These are phyloP conservation scores for Ceriagrion tenellum DNA, from an alignment of 2,888 invertebrate species.

Conservation along the genomic window DNA sequence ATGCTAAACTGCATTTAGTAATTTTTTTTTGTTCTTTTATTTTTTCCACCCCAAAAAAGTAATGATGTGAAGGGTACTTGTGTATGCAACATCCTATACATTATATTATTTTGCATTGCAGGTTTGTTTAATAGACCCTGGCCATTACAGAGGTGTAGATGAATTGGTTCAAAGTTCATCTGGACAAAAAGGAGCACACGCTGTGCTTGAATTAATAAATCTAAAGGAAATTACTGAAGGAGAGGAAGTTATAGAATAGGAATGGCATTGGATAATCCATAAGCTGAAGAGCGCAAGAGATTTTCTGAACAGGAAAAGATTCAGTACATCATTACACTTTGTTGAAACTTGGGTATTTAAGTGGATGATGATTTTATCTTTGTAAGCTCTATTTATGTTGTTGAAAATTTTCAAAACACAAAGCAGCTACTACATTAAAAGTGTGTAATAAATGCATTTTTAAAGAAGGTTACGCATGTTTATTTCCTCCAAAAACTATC, in stretches of 20 bases:
- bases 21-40: too few species aligned
- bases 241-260: slow-evolving; percentile 86
- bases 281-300: too few species aligned
- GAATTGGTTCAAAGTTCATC: slow-evolving; percentile 92
- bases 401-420: background rate
- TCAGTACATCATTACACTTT: background rate
- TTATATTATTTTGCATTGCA: slow-evolving; percentile 73
- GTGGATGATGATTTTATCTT: too few species aligned
- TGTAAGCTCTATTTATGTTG: background rate
- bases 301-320: background rate
- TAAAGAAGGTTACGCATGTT: too few species aligned
- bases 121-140: slow-evolving; percentile 91
- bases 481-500: too few species aligned
- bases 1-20: too few species aligned
- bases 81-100: too few species aligned
- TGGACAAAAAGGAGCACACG: slow-evolving; percentile 87
- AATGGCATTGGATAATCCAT: background rate
- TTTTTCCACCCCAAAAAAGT: too few species aligned
- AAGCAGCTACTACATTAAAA: background rate
- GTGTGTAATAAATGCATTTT: background rate
- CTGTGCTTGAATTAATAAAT: slow-evolving; percentile 89
- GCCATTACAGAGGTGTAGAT: slow-evolving; percentile 93
- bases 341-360: background rate
- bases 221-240: slow-evolving; percentile 95
- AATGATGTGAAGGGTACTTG: background rate